Evolutionary conservation across 2,113 vertebrate species (phyloP).

Genomic region (Dromaius novaehollandiae): DNA sequence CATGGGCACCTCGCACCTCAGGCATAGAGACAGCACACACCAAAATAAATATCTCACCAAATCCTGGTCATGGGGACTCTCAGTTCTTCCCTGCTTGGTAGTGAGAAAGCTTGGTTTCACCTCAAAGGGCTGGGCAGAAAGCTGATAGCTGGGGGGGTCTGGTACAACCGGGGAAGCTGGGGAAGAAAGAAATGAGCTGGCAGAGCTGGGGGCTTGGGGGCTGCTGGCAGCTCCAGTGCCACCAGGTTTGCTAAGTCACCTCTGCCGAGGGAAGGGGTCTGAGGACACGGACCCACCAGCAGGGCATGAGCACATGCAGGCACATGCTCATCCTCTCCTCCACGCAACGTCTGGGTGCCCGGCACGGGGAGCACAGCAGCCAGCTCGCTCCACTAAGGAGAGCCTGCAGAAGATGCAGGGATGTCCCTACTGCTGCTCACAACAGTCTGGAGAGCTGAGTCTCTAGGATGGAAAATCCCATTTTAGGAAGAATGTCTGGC

Average conservation of each 20-base stretch:
- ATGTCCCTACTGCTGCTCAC: background rate
- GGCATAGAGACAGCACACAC: no score
- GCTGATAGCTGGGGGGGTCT: background rate
- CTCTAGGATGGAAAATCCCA: background rate
- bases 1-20: background rate
- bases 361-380: background rate
- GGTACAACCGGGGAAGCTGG: background rate
- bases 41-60: background rate
- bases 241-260: background rate
- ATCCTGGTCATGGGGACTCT: background rate
- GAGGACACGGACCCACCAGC: background rate
- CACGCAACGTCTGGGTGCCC: background rate
- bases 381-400: background rate
- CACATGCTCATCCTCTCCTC: fast-evolving
- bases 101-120: background rate
- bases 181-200: background rate
- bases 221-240: fast-evolving
- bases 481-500: background rate
- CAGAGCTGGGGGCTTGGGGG: background rate
- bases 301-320: background rate
- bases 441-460: background rate
- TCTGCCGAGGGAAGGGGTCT: background rate
- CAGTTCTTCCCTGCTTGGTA: background rate
- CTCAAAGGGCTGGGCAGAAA: background rate
- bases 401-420: background rate